A percentile compares a stretch with the other conserved stretches of the same genome.
Conservation (phyloP, 1,140 invertebrate genomes). For the Megalonaias nervosa region DNA sequence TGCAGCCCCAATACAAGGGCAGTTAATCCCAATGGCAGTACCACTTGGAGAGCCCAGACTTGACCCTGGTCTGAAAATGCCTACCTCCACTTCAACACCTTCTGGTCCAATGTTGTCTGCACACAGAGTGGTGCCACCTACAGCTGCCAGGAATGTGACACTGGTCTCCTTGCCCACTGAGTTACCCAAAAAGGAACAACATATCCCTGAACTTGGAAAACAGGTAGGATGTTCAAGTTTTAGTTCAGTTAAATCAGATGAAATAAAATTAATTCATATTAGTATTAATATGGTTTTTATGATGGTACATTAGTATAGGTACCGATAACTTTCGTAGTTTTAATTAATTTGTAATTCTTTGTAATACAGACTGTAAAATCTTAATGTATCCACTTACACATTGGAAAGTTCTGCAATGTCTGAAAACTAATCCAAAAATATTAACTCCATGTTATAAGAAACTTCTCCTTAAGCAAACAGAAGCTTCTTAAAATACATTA, state of each 20-base stretch:
- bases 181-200: constrained; percentile 31
- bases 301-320: too few species aligned
- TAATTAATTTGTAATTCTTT: too few species aligned
- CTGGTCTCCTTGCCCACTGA: constrained; percentile 54
- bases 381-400: too few species aligned
- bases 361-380: too few species aligned
- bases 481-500: too few species aligned
- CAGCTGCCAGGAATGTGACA: constrained; percentile 56
- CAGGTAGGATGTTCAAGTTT: constrained; percentile 45
- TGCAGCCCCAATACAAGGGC: constrained; percentile 55
- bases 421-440: too few species aligned
- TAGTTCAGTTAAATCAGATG: not conserved
- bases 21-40: constrained; percentile 63
- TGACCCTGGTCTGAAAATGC: constrained; percentile 50
- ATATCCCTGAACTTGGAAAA: constrained; percentile 53
- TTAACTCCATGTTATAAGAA: too few species aligned
- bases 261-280: not conserved
- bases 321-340: too few species aligned
- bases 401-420: too few species aligned
- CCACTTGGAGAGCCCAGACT: constrained; percentile 61
- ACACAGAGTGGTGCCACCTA: constrained; percentile 37
- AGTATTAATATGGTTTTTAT: not conserved
- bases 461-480: too few species aligned
- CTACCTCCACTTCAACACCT: constrained; percentile 18
- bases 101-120: constrained; percentile 38